Percentiles rank a stretch among this genome's conserved stretches.
These are phyloP conservation scores for Polyommatus iphigenia DNA, from an alignment of 2,888 invertebrate genomes.

Conservation along the genomic window DNA sequence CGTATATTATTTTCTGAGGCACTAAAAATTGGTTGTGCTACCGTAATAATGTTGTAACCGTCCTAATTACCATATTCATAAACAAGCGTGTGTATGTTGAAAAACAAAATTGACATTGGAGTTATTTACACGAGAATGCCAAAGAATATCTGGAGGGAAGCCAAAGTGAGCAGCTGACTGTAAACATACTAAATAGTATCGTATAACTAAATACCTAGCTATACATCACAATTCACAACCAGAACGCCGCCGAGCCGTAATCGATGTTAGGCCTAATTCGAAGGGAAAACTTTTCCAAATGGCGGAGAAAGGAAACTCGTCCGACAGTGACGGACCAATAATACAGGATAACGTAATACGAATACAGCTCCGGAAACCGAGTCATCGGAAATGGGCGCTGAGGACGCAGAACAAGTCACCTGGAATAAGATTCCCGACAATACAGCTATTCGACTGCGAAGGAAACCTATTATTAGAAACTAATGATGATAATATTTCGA, in stretches of 20 bases:
- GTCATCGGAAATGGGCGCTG: conserved; percentile 83
- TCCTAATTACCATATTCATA: conserved; percentile 38
- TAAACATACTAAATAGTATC: conserved; percentile 73
- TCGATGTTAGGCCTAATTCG: conserved; percentile 45
- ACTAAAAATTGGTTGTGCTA: not conserved
- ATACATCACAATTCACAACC: conserved; percentile 44
- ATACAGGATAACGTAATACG: conserved; percentile 80
- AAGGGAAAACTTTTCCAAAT: conserved; percentile 51
- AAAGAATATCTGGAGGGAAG: conserved; percentile 62
- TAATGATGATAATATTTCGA: conserved; percentile 77
- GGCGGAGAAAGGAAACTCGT: conserved; percentile 60
- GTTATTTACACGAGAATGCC: conserved; percentile 72
- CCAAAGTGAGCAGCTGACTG: conserved; percentile 74
- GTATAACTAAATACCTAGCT: conserved; percentile 49
- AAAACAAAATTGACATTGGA: conserved; percentile 78
- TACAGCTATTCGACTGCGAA: conserved; percentile 83
- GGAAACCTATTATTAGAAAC: conserved; percentile 82
- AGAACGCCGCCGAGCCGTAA: conserved; percentile 41
- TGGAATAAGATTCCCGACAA: conserved; percentile 79
- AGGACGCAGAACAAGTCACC: conserved; percentile 83
- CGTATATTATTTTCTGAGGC: not conserved
- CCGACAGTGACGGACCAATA: conserved; percentile 71
- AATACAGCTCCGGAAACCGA: conserved; percentile 82
- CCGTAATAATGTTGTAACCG: conserved; percentile 33
- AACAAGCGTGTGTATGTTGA: conserved; percentile 49